Evolutionary conservation across 30 jellyfish, hydroid and myxozoan species (phyloP), one percentile per base, ranked within the genome.

Genomic region (Haliclystus octoradiatus): DNA sequence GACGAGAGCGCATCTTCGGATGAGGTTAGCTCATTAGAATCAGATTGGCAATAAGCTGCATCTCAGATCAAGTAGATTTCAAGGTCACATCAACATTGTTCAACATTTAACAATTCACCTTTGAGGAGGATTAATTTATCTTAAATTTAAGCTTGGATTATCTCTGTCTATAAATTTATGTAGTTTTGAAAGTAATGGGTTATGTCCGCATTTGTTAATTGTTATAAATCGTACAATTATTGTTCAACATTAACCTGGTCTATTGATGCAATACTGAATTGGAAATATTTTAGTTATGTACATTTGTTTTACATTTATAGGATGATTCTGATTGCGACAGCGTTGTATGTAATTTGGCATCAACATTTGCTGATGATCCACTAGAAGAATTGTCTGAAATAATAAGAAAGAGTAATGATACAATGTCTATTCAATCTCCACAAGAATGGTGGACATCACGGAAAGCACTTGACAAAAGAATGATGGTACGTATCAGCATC

Each of bases 381-480:
- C 14, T 89, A 0, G 95, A 89, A 33, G 84, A 77, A 62, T 72
- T 81, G 14, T 74, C 66, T 19, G 81, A 73, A 1, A 76, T 89
- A 5, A 33, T 81, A 1, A 67, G 68, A 19, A 81, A 72, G 31
- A 76, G 95, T 66, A 47, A 27, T 24, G 92, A 77, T 35, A 81
- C 94, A 50, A 76, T 89, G 94, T 64, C 72, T 62, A 76, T 80
- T 1, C 79, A 66, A 24, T 79, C 81, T 61, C 84, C 65, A 31
- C 64, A 74, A 27, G 9, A 84, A 14, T 89, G 98, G 98, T 89
- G 98, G 98, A 50, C 50, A 28, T 72, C 77, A 26, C 52, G 98
- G 63, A 47, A 68, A 34, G 63, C 75, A 25, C 52, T 82, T 13
- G 94, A 89, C 63, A 62, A 69, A 34, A 84, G 79, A 74, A 31